phyloP scores from a whole-genome alignment of 2,113 vertebrate species.

The Scartelaos histophorus region DNA sequence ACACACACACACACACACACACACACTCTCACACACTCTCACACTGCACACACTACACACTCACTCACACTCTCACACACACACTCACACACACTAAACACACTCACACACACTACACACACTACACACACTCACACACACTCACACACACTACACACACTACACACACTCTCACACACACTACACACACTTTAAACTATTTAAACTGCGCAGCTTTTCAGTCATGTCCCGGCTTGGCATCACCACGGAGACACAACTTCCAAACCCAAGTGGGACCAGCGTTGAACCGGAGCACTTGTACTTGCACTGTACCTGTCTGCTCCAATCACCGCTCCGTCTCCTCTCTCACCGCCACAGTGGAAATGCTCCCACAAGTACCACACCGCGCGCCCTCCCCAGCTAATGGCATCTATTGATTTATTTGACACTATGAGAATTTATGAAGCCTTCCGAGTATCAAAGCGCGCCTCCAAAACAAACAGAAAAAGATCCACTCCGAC shows the following conservation, averaged over 20 bases:
- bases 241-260: constrained; percentile 34
- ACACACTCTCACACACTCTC: too few species aligned
- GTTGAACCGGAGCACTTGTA: constrained; percentile 63
- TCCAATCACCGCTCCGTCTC: constrained; percentile 50
- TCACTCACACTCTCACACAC: too few species aligned
- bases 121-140: too few species aligned
- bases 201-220: constrained; percentile 2
- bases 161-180: too few species aligned
- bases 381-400: constrained; percentile 61
- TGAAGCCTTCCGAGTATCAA: constrained; percentile 70
- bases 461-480: constrained; percentile 69
- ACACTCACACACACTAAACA: too few species aligned
- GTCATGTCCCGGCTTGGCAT: constrained; percentile 45
- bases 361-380: constrained; percentile 61
- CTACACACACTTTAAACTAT: background rate
- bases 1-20: too few species aligned
- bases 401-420: constrained; percentile 76
- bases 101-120: too few species aligned
- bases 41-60: too few species aligned
- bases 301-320: constrained; percentile 60
- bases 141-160: too few species aligned
- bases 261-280: constrained; percentile 53
- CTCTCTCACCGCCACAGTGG: constrained; percentile 42
- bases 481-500: constrained; percentile 60
- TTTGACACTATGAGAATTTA: constrained; percentile 73